phyloP scores from a whole-genome alignment of 2,113 vertebrate species.

The Rhadina sibilatrix region DNA sequence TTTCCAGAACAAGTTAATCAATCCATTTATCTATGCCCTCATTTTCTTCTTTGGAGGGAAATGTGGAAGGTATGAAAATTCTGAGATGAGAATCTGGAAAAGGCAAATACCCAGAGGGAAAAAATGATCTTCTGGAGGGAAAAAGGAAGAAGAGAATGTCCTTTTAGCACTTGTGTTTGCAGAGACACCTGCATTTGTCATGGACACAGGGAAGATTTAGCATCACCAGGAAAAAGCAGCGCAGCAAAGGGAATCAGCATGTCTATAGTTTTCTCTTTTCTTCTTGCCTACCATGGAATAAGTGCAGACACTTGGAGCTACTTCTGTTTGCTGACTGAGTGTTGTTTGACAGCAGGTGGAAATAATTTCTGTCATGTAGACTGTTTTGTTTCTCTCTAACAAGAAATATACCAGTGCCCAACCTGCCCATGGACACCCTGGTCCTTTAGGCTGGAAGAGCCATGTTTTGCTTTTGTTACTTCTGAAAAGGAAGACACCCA shows the following conservation, averaged over 20 bases:
- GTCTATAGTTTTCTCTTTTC: background rate
- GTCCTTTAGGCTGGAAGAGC: background rate
- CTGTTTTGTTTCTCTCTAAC: background rate
- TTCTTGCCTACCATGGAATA: background rate
- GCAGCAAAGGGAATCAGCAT: background rate
- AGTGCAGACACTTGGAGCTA: background rate
- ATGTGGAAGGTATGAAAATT: background rate
- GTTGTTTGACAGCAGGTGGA: background rate
- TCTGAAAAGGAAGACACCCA: background rate
- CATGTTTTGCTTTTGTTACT: background rate
- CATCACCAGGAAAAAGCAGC: background rate
- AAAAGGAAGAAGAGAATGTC: background rate
- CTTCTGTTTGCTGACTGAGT: background rate
- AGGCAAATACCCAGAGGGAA: background rate
- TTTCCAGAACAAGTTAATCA: background rate
- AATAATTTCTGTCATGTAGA: background rate
- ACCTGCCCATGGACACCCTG: background rate
- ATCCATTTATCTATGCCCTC: background rate
- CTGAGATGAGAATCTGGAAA: background rate
- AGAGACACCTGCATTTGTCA: background rate
- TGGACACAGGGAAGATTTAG: background rate
- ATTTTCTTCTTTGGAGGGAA: background rate
- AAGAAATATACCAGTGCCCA: background rate
- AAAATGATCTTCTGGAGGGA: background rate
- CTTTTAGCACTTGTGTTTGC: background rate